Base-by-base conservation (phyloP, 2,113 vertebrate genomes). In the Dascyllus trimaculatus region DNA sequence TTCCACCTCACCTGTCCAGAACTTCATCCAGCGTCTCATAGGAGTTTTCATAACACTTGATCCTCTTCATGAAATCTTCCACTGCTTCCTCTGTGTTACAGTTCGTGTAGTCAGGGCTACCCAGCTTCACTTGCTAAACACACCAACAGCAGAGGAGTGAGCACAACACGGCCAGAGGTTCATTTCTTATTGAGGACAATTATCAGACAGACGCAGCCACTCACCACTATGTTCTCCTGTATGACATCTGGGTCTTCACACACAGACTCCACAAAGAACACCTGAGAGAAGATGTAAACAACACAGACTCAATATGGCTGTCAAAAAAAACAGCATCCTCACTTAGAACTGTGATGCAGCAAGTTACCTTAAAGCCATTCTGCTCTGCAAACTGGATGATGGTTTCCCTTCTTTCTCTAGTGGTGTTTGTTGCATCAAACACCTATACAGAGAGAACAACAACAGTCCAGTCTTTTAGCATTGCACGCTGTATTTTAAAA, bases 401-500 rank as follows among this genome's bases (percentile, higher is more conserved):
- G 43, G 96, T 98, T 29, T 96, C 96, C 85, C 98, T 95, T 4
- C 98, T 94, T 85, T 99, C 98, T 78, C 98, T 94, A 52, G 98
- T 99, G 1, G 98, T 99, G 87, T 99, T 99, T 43, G 98, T 99
- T 32, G 98, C 98, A 94, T 99, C 98, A 74, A 99, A 99, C 68
- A 99, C 98, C 98, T 99, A 89, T 11, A 15, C 29, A 45, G 11
- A 26, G 21, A 19, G 59, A 40, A 65, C 19, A 26, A 21, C 35
- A n/a, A 19, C 1, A 0, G 2, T 38, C 3, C 1, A 22, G 18
- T 13, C 10, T 29, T 15, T 29, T 5, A 32, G 17, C n/a, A 18
- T 3, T 18, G 19, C 3, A 21, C 21, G 2, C 21, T 0, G 0
- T 13, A 43, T 43, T 13, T 43, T 5, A 29, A 29, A 29, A 43